Conservation (phyloP, 53 echinoderm and acorn worm genomes). For the Paracentrotus lividus region DNA sequence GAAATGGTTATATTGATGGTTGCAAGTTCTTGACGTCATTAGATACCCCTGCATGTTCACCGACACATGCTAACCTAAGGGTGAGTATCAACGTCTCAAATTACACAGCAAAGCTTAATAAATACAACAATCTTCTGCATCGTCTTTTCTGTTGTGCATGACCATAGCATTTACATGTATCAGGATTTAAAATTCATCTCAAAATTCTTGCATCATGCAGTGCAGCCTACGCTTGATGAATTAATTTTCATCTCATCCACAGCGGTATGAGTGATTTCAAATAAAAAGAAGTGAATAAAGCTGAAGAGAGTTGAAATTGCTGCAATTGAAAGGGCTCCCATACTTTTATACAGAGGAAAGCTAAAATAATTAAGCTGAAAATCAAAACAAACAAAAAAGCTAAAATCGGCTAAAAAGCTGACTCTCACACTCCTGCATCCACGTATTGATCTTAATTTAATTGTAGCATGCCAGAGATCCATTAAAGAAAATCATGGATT, state of each 20-base stretch:
- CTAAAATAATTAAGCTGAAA: no score
- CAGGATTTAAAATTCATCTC: neutral
- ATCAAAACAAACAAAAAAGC: no score
- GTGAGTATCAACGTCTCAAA: neutral
- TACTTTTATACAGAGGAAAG: no score
- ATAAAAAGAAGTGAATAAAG: no score
- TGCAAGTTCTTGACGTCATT: conserved; percentile 34
- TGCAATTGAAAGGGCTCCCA: no score
- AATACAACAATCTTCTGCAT: neutral
- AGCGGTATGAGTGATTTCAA: no score
- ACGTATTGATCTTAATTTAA: neutral
- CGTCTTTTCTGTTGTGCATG: neutral
- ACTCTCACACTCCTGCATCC: no score
- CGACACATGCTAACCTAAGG: conserved; percentile 36
- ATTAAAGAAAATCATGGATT: neutral
- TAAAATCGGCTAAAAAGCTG: no score
- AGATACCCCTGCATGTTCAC: conserved; percentile 32
- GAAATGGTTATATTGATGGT: neutral
- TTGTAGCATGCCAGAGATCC: neutral
- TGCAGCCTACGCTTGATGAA: neutral
- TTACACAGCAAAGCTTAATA: conserved; percentile 27
- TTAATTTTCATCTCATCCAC: conserved; percentile 16
- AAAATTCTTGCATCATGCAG: neutral
- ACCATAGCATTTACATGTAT: neutral
- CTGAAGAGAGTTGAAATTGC: no score